Evolutionary conservation across 2,797 vertebrate genomes (phyloP), one percentile per base, ranked within the genome.

Genomic region (Delichon dasypus): DNA sequence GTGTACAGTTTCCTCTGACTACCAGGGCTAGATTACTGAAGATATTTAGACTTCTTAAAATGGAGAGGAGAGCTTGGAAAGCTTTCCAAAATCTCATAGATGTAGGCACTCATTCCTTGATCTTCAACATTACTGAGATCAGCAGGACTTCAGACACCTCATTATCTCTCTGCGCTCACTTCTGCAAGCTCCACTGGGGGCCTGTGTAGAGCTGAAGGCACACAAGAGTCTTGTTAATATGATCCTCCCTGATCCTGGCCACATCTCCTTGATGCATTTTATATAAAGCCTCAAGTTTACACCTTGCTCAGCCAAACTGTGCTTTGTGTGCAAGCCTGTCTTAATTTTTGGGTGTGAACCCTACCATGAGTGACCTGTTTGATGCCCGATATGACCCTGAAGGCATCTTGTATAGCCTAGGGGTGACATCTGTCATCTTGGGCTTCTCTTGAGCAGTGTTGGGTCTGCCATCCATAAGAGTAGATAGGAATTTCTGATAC

Each of bases 301-400:
- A 16, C 0, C 0, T 66, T 23, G 4, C 27, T 84, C 36, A 74
- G 44, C 2, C 14, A 58, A 85, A 72, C 0, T 44, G 17, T 44
- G 2, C 9, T 79, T 76, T 78, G 11, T 36, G 42, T 34, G n/a
- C 30, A 68, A 25, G 8, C 6, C 19, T 72, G 8, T 2, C 3
- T 8, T 83, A 72, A 42, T 5, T 44, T 85, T 74, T 21, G 42
- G 2, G 8, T 4, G 2, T 47, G 12, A 80, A 44, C 3, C 5
- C 17, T 45, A 20, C 0, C 0, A 75, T 13, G 4, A 19, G 20
- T 54, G 36, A 82, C 16, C 71, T 42, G 30, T 11, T 13, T 0
- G 0, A 42, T 38, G 38, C 23, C 36, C 66, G 81, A 45, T 45
- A 25, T 16, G 40, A 76, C 29, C 34, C 21, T 57, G 23, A 0